Evolutionary conservation across 2,797 vertebrate species (phyloP).

Genomic region (Sebastes diaconus): DNA sequence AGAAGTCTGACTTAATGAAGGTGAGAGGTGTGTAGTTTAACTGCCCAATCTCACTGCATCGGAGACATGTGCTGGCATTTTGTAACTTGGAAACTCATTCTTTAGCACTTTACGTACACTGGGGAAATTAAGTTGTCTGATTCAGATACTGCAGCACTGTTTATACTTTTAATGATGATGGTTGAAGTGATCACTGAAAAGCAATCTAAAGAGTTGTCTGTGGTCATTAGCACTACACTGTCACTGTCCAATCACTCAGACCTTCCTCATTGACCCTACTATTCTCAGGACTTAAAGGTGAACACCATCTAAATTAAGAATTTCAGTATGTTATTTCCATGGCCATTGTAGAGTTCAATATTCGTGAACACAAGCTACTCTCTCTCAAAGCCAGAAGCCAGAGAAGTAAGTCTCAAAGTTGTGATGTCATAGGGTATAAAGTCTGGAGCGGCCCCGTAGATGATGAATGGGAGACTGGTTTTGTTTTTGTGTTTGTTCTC

Average conservation of each 20-base stretch:
- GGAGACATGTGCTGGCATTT: not conserved
- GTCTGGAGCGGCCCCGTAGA: no score
- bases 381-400: no score
- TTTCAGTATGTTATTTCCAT: no score
- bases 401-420: no score
- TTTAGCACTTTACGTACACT: no score
- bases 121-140: not conserved
- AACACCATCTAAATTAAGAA: no score
- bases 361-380: fast-evolving
- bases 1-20: not conserved
- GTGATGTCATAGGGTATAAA: no score
- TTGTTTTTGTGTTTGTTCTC: no score
- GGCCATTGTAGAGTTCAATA: no score
- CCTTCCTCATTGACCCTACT: not conserved
- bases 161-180: not conserved
- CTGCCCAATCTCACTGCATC: not conserved
- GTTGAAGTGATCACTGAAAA: not conserved
- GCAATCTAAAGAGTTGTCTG: not conserved
- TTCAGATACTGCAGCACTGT: not conserved
- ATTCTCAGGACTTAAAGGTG: no score
- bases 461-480: no score
- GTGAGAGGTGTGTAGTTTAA: not conserved
- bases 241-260: not conserved
- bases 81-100: not conserved
- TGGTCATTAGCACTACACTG: not conserved